Evolutionary conservation across 2,888 invertebrate species (phyloP), one percentile per base, ranked within the genome.

Genomic region (Hirtodrosophila alboralis): DNA sequence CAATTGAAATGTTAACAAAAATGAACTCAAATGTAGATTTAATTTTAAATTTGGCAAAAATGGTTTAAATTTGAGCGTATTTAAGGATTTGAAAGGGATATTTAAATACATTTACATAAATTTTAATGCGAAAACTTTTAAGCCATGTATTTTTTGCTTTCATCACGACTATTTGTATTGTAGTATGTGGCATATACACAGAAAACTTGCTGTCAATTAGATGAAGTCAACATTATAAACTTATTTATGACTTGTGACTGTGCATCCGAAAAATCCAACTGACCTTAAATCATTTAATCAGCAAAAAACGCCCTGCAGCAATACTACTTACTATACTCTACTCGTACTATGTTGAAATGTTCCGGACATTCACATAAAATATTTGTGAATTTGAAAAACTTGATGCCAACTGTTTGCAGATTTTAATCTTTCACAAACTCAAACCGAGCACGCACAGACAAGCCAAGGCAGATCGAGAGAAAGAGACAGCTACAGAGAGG

Each of bases 401-500:
- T 80, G 83, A 70, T 83, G 83, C 84, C 83, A 83, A 84, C 84
- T 84, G 81, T 86, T 86, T 84, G 86, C 76, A 86, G 83, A 86
- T 83, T 83, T 86, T 83, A 83, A 83, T 83, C 83, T 84, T 75
- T 83, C 83, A 83, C 81, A 83, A 73, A 80, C 69, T 56, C 68
- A 59, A 65, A 61, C 51, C 61, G 34, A 69, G 54, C 54, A 57
- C 56, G 52, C 60, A 67, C 63, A 74, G 43, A 33, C 48, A 53
- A n/a, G n/a, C n/a, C n/a, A n/a, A n/a, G n/a, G n/a, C n/a, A n/a
- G n/a, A n/a, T n/a, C n/a, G 34, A 34, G 23, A 4, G 31, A 8
- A 10, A 28, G 33, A 5, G 14, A 13, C 1, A 16, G 6, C n/a
- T n/a, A 30, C 16, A 47, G 43, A 13, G 18, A 16, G 27, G 41